Percentiles rank a stretch among this genome's conserved stretches.
Conservation (phyloP, 2,797 vertebrate genomes). For the Geotrypetes seraphini region DNA sequence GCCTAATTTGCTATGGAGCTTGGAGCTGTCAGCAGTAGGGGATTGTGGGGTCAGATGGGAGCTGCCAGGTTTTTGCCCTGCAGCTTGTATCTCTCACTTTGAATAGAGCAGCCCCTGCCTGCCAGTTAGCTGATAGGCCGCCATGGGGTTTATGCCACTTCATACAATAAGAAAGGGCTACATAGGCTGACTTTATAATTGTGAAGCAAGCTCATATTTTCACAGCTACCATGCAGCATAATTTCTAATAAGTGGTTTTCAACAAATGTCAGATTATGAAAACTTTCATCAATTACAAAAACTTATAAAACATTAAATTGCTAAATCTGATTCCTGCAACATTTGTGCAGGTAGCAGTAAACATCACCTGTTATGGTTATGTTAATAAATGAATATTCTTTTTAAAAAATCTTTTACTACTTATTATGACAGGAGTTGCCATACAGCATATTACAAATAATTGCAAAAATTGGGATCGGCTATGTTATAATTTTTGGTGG, state of each 20-base stretch:
- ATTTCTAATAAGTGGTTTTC: conserved; percentile 94
- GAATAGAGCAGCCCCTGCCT: conserved; percentile 99
- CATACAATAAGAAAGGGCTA: conserved; percentile 95
- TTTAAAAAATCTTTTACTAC: conserved; percentile 15
- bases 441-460: no score
- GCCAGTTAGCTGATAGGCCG: conserved; percentile 99
- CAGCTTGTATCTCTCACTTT: conserved; percentile 99
- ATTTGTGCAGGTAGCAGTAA: conserved; percentile 52
- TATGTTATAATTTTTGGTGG: no score
- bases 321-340: conserved; percentile 60
- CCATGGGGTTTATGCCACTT: conserved; percentile 98
- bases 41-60: conserved; percentile 99
- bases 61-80: conserved; percentile 99
- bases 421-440: no score
- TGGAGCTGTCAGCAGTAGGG: conserved; percentile 99
- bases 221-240: conserved; percentile 80
- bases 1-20: conserved; percentile 99
- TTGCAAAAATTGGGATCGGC: no score
- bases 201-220: conserved; percentile 95
- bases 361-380: conserved; percentile 23
- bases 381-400: conserved; percentile 35
- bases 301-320: conserved; percentile 84
- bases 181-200: conserved; percentile 98
- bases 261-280: conserved; percentile 94
- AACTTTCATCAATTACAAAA: conserved; percentile 89